Evolutionary conservation across 2,797 vertebrate genomes (phyloP).

Genomic region (Ibycter americanus): DNA sequence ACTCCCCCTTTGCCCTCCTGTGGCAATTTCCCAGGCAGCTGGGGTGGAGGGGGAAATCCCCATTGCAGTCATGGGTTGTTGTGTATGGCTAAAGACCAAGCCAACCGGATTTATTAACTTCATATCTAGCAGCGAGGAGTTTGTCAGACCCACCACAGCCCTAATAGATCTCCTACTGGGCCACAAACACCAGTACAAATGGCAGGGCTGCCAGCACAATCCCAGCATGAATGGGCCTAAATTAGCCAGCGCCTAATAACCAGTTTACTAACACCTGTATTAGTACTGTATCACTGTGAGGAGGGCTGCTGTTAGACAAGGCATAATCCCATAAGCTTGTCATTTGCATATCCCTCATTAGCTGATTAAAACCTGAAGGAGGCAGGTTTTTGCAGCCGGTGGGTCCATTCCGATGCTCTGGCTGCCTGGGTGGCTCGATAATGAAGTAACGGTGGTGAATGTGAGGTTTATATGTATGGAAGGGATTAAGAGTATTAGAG

Average conservation of each 20-base stretch:
- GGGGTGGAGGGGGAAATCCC: neutral
- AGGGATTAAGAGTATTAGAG: conserved; percentile 92
- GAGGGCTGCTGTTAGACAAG: conserved; percentile 86
- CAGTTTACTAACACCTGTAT: conserved; percentile 97
- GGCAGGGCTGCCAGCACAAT: conserved; percentile 80
- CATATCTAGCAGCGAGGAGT: conserved; percentile 61
- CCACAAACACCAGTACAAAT: conserved; percentile 84
- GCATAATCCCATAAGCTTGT: conserved; percentile 92
- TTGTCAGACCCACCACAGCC: conserved; percentile 90
- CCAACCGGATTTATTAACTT: conserved; percentile 66
- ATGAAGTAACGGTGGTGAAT: conserved; percentile 84
- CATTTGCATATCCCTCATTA: conserved; percentile 93
- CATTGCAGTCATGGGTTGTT: neutral
- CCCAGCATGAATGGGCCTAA: conserved; percentile 82
- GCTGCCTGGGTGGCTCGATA: conserved; percentile 94
- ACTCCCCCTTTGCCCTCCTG: neutral
- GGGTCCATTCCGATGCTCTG: conserved; percentile 78
- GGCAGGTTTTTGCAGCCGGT: conserved; percentile 75
- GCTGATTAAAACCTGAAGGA: conserved; percentile 82
- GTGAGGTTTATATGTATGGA: conserved; percentile 89
- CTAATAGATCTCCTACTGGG: conserved; percentile 82
- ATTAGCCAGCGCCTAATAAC: conserved; percentile 87
- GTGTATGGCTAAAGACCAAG: conserved; percentile 39
- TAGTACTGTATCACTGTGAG: conserved; percentile 83
- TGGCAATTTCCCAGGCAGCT: conserved; percentile 68